Percentiles rank a stretch among this genome's conserved stretches.
phyloP scores from a whole-genome alignment of 2,888 invertebrate species.

The Lithophane socia region DNA sequence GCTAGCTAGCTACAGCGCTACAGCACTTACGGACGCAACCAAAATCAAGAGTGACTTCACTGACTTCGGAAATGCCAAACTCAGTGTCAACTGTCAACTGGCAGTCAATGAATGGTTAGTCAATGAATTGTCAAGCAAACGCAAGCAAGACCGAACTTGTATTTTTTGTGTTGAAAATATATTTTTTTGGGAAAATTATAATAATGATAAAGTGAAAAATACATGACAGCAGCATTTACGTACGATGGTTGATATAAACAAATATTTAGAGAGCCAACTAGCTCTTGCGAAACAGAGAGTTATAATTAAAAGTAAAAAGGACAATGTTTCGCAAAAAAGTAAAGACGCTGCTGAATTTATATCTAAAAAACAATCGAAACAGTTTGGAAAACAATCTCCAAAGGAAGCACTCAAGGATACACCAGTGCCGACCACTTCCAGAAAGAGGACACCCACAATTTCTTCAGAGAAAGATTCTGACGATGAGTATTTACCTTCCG shows the following conservation, averaged over 20 bases:
- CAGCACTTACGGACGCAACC: not conserved
- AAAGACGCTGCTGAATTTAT: conserved; percentile 81
- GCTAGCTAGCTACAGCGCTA: too few relatives aligned
- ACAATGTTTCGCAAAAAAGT: conserved; percentile 80
- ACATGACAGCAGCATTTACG: not conserved
- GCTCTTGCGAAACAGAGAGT: conserved; percentile 82
- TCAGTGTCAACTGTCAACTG: not conserved
- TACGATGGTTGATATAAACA: conserved; percentile 84
- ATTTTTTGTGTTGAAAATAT: not conserved
- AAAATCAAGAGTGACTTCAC: not conserved
- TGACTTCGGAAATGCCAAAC: not conserved
- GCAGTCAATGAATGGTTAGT: too few relatives aligned
- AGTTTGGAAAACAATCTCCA: conserved; percentile 64
- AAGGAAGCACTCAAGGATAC: conserved; percentile 51
- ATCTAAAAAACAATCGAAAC: conserved; percentile 81
- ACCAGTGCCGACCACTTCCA: conserved; percentile 41
- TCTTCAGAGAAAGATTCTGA: conserved; percentile 70
- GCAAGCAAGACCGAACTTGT: conserved; percentile 25
- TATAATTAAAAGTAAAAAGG: conserved; percentile 70
- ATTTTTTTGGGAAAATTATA: not conserved
- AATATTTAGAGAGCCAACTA: conserved; percentile 85
- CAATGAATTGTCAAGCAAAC: not conserved
- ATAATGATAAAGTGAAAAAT: not conserved
- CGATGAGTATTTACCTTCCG: conserved; percentile 80
- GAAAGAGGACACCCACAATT: conserved; percentile 41